A percentile compares a stretch with the other conserved stretches of the same genome.
These are phyloP conservation scores for Bathynomus jamesi DNA, from an alignment of 1,140 invertebrate genomes.

Conservation along the genomic window DNA sequence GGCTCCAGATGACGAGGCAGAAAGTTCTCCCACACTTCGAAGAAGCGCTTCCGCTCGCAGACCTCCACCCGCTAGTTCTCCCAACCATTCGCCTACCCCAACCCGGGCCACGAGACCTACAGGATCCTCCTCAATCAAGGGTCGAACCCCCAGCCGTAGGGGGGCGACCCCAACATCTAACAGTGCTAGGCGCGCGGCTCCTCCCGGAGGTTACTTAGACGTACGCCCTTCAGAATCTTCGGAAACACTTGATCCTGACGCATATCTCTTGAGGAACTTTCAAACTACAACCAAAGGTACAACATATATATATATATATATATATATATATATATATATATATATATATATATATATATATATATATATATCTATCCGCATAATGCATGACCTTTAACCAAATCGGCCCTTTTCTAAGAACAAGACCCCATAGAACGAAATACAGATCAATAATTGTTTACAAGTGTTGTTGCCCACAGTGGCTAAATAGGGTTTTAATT, in stretches of 20 bases:
- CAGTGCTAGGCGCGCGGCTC: neutral
- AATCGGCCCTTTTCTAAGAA: too few species aligned
- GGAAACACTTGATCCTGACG: constrained; percentile 33
- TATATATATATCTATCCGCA: neutral
- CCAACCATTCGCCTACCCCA: constrained; percentile 34
- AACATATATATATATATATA: neutral
- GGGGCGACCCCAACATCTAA: neutral
- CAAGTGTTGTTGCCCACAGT: too few species aligned
- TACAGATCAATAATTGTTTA: too few species aligned
- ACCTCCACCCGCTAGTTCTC: constrained; percentile 12
- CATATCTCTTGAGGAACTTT: constrained; percentile 36
- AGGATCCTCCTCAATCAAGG: neutral
- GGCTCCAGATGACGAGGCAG: constrained; percentile 20
- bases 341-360: neutral
- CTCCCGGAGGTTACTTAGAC: constrained; percentile 22
- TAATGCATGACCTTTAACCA: too few species aligned
- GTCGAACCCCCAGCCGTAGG: neutral
- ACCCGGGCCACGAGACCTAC: constrained; percentile 14
- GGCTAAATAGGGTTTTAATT: too few species aligned
- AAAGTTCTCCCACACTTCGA: constrained; percentile 26
- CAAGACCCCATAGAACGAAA: too few species aligned
- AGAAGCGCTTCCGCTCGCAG: constrained; percentile 34
- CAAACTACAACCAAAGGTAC: constrained; percentile 34
- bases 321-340: neutral
- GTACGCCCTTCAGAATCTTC: constrained; percentile 25